Evolutionary conservation across 2,113 vertebrate genomes (phyloP), one percentile per base, ranked within the genome.

Genomic region (Motacilla alba): DNA sequence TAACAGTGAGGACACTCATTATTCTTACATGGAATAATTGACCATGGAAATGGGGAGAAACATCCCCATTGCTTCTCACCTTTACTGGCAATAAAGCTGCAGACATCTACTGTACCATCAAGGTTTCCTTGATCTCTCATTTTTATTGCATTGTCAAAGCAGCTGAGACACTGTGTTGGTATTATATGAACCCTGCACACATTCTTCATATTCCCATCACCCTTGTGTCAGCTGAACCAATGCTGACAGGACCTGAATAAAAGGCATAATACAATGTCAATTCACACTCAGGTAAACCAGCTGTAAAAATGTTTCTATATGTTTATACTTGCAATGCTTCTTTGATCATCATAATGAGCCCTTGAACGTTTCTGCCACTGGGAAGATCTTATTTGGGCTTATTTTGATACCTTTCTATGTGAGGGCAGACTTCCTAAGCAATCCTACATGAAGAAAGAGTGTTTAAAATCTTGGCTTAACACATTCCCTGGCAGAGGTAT

Each of bases 131-230:
- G 39, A 93, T 74, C 63, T 85, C 64, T 77, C 72, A n/a, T 69
- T 90, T 93, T 86, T 92, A 56, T 93, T 70, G 20, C 35, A 39
- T 88, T 92, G 77, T 63, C 76, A 83, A 66, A 94, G 72, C 79
- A 83, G 59, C 15, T 81, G 72, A 76, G 41, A 73, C 37, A 64
- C 20, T 21, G 23, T 60, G 50, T 47, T 70, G 39, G 31, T 47
- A 44, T 50, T 67, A 26, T 67, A 59, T 66, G 76, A 92, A 20
- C 55, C 53, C 73, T 43, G 37, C n/a, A 76, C 67, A 49, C 8
- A 50, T 86, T 92, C 47, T 67, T 75, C 28, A 5, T 58, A 35
- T 77, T 83, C 89, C 50, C 33, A 39, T 86, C 55, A 23, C 66
- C 77, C 68, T 50, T 43, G 8, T 66, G 18, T 50, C 43, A 49